These are phyloP conservation scores for Apomyelois bistriatella DNA, from an alignment of 2,888 invertebrate genomes.

Conservation along the genomic window DNA sequence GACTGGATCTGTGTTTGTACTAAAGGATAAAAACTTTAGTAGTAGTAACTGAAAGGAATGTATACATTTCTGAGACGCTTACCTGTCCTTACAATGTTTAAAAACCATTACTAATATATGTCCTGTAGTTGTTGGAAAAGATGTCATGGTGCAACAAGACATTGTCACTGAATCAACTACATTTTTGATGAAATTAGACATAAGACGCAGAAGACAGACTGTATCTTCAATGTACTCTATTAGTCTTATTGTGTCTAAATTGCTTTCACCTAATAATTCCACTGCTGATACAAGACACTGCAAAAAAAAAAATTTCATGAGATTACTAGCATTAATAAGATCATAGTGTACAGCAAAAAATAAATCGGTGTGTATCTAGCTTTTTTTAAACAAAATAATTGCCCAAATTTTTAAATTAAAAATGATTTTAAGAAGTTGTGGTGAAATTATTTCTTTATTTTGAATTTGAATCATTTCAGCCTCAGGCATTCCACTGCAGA, in stretches of 20 bases:
- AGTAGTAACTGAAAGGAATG: no score
- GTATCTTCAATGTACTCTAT: conserved; percentile 45
- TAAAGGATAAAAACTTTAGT: no score
- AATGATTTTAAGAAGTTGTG: no score
- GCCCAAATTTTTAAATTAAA: no score
- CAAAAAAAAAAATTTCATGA: conserved; percentile 21
- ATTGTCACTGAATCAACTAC: conserved; percentile 42
- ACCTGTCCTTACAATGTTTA: conserved; percentile 75
- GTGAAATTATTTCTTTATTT: no score
- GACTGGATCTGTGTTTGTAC: no score
- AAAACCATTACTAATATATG: conserved; percentile 61
- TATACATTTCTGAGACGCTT: conserved; percentile 13
- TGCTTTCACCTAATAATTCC: conserved; percentile 31
- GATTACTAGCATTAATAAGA: no score
- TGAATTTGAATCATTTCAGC: no score
- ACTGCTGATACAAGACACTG: conserved; percentile 48
- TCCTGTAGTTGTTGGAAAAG: conserved; percentile 50
- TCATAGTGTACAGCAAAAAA: no score
- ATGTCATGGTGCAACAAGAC: conserved; percentile 40
- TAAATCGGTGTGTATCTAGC: no score
- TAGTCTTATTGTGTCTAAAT: conserved; percentile 31
- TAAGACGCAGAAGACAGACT: conserved; percentile 41
- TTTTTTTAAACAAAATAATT: no score
- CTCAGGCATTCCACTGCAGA: no score
- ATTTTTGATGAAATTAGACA: conserved; percentile 47